Base-by-base conservation (phyloP, 2,888 invertebrate species). In the Hirudinaria manillensis region DNA sequence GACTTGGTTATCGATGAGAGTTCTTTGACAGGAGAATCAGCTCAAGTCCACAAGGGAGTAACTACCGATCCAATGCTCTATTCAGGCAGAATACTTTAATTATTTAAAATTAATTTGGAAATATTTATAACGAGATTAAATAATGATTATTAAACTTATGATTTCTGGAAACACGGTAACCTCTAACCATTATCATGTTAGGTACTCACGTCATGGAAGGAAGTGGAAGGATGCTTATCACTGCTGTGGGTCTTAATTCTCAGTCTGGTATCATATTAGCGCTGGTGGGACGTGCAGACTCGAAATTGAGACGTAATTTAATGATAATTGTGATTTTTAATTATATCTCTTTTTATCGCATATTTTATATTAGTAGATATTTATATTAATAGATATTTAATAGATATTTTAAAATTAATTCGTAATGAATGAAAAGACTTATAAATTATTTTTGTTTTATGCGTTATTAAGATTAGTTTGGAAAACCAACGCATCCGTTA, bases 201-300 rank as follows among this genome's bases (percentile, higher is more conserved):
- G 90, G 91, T 80, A 99, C 99, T 77, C 98, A 99, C 87, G 95
- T 98, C 79, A 99, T 99, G 99, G 99, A 99, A 88, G 99, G 99
- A 79, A 97, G 96, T 80, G 99, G 98, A 77, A 97, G 97, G 88
- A 96, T 98, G 93, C 86, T 99, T 83, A 96, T 99, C 76, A 91
- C 96, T 71, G 99, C 98, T 51, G 99, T 99, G 56, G 99, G 96
- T 77, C 91, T 94, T 77, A 97, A 98, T 88, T 98, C 98, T 6
- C 98, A 98, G 86, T 97, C 98, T 76, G 99, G 99, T 84, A 99
- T 99, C 85, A 99, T 99, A 86, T 98, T 99, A 88, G 95, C 96
- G 10, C 89, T 99, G 29, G 89, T 99, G 81, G 98, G 98, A 76
- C 98, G 97, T 32, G 83, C 86, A 3, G 79, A 81, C 16, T 45